A percentile compares a stretch with the other conserved stretches of the same genome.
phyloP scores from a whole-genome alignment of 2,888 invertebrate genomes.

The Dolomedes plantarius region DNA sequence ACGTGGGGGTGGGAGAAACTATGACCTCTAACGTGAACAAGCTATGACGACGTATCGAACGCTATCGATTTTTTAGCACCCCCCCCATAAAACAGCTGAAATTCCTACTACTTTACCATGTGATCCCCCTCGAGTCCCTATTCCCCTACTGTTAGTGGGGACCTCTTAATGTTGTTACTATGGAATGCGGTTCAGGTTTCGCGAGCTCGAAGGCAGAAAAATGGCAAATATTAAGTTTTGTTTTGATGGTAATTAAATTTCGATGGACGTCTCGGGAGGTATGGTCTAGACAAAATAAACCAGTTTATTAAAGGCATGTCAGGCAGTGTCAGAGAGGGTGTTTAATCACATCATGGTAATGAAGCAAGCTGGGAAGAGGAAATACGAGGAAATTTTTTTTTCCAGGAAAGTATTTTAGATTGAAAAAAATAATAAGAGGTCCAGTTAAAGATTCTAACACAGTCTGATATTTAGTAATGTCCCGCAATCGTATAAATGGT shows the following conservation, averaged over 20 bases:
- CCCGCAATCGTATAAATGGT: too few relatives aligned
- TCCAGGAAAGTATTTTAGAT: too few relatives aligned
- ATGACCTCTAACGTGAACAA: conserved; percentile 64
- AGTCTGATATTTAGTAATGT: too few relatives aligned
- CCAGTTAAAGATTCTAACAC: too few relatives aligned
- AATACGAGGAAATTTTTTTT: too few relatives aligned
- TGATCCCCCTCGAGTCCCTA: neutral
- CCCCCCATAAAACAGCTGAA: neutral
- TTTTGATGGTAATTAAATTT: neutral
- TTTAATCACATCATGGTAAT: too few relatives aligned
- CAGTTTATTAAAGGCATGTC: too few relatives aligned
- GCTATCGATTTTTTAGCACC: conserved; percentile 59
- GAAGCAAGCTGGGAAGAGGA: too few relatives aligned
- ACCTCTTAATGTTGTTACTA: conserved; percentile 19
- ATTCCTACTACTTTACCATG: conserved; percentile 31
- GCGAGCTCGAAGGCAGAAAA: neutral
- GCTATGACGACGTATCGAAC: conserved; percentile 70
- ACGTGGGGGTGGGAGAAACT: neutral
- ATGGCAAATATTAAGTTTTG: neutral
- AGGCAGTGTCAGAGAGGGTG: too few relatives aligned
- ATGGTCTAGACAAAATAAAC: too few relatives aligned
- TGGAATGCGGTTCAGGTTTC: neutral
- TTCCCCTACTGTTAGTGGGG: conserved; percentile 15
- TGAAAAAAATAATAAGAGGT: too few relatives aligned
- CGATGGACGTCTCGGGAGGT: too few relatives aligned